Evolutionary conservation across 2,888 invertebrate genomes (phyloP), one percentile per base, ranked within the genome.

Genomic region (Sinohyriopsis cumingii): DNA sequence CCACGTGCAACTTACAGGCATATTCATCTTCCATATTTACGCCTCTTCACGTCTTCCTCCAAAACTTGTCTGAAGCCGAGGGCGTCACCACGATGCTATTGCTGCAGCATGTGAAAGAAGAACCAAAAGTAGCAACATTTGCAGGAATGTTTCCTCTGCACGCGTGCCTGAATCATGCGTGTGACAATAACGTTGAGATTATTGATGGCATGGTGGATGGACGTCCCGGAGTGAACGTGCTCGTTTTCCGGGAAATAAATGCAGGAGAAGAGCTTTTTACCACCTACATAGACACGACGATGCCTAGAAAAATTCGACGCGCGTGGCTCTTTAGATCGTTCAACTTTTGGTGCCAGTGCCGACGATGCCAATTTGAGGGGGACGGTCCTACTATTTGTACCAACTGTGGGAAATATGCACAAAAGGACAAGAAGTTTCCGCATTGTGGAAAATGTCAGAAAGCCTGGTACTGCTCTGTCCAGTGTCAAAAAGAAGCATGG

Each of bases 281-380:
- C 12, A 85, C 85, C 1, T 87, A 87, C 69, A 86, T 87, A 6
- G 86, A 87, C 66, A 86, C 85, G 1, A 62, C 81, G 1, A 81
- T 87, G 82, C 83, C 84, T 1, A 77, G 84, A 56, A 79, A 80
- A 67, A 69, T 86, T 57, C 77, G 87, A 5, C 76, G 86, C 22
- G 85, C 87, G n/a, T 87, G 86, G 87, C 75, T 87, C 19, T 87
- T 77, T 70, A 82, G 84, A 68, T 86, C 86, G 5, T 87, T 86
- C 77, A 86, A 86, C 68, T 87, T 87, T 73, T 87, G 87, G 87
- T 87, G 87, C 66, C 77, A 80, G 45, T 87, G 87, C 63, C 77
- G 69, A 24, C 79, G 84, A 18, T 87, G 87, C 66, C 77, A 80
- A 61, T 84, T 82, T 63, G 87, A 87, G 69, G 87, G 87, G 0